Evolutionary conservation across 2,113 vertebrate genomes (phyloP).

Genomic region (Cyphomyrus discorhynchus): DNA sequence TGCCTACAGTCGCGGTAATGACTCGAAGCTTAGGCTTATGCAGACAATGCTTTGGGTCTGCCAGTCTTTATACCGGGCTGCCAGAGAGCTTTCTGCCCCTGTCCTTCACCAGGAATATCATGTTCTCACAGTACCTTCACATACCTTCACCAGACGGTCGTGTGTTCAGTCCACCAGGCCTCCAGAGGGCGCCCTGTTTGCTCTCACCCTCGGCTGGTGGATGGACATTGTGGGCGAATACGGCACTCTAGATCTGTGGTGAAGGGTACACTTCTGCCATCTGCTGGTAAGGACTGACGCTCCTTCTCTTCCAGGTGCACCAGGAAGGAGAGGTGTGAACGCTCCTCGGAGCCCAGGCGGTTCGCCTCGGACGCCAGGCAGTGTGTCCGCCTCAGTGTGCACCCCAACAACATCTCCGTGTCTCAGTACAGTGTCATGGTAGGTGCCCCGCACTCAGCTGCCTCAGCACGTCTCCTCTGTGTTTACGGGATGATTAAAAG

Average conservation of each 20-base stretch:
- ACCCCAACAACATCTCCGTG: conserved; percentile 97
- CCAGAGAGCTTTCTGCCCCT: not conserved
- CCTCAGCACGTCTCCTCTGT: not conserved
- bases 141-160: not conserved
- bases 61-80: not conserved
- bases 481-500: not conserved
- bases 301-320: conserved; percentile 71
- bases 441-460: conserved; percentile 42
- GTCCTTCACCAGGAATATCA: not conserved
- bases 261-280: not conserved
- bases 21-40: not conserved
- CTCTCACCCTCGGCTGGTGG: not conserved
- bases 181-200: not conserved
- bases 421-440: conserved; percentile 95
- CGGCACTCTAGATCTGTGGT: not conserved
- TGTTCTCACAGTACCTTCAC: not conserved
- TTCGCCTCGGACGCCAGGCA: conserved; percentile 93
- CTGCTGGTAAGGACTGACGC: not conserved
- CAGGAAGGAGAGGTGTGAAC: conserved; percentile 86
- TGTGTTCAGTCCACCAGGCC: not conserved
- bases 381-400: conserved; percentile 89
- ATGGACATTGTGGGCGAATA: not conserved
- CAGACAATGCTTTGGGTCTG: not conserved
- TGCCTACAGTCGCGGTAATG: not conserved
- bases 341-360: conserved; percentile 82